Evolutionary conservation across 1,140 invertebrate species (phyloP).

Genomic region (Caerostris darwini): DNA sequence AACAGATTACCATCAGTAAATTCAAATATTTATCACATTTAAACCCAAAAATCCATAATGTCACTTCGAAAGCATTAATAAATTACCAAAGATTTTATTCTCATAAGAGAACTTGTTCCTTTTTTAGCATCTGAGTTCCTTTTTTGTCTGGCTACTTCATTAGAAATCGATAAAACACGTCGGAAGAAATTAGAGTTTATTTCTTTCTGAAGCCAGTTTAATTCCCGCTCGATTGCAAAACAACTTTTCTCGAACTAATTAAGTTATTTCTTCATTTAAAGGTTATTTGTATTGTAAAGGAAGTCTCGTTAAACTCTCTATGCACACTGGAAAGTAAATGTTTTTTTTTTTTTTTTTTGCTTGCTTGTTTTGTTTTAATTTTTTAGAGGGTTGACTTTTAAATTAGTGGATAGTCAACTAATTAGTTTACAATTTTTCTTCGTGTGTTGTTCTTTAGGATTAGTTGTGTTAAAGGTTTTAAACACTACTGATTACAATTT

Average conservation of each 20-base stretch:
- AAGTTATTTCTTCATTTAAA: conserved; percentile 3
- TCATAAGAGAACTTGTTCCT: neutral
- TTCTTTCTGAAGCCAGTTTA: neutral
- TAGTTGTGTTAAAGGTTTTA: neutral
- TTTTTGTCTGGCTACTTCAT: neutral
- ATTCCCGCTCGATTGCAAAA: neutral
- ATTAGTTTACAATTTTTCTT: neutral
- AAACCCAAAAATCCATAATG: neutral
- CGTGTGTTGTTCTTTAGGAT: neutral
- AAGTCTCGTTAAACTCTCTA: neutral
- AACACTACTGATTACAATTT: too few species aligned
- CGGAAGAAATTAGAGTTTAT: neutral
- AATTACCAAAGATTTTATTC: neutral
- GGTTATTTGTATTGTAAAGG: neutral
- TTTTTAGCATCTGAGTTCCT: neutral
- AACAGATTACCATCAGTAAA: too few species aligned
- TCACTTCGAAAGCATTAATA: neutral
- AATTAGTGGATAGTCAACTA: neutral
- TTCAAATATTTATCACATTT: too few species aligned
- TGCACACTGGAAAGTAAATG: neutral
- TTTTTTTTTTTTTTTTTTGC: neutral
- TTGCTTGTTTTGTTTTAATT: neutral
- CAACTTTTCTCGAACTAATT: neutral
- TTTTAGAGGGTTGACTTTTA: neutral
- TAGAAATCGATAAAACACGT: neutral